Base-by-base conservation (phyloP, 1,140 invertebrate genomes). In the Danaus plexippus region DNA sequence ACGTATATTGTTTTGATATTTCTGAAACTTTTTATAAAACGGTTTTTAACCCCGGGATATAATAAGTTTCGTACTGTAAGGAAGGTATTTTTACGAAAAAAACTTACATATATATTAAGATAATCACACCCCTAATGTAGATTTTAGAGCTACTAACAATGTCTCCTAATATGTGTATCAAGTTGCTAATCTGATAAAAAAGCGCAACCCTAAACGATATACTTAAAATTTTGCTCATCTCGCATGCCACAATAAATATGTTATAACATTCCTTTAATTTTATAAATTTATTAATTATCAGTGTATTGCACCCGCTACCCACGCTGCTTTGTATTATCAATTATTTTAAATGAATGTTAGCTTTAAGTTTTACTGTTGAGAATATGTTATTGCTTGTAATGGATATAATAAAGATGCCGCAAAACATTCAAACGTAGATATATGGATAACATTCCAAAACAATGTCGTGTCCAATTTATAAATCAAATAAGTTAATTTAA, bases 101-200 rank as follows among this genome's bases (percentile, higher is more conserved):
- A 49, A 63, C 45, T 61, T 54, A 15, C 50, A 58, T 47, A 45
- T 56, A 61, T 54, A 46, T 32, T 43, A 42, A 22, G 40, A 55
- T 55, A 46, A 44, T 22, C 22, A 47, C 42, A 32, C 13, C 52
- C 22, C 12, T 41, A 52, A 51, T 15, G 41, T 62, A 62, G 43
- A 46, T 49, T 52, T 52, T 71, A 80, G 70, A 55, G 79, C 79
- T 60, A 72, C 54, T 82, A 79, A 82, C 65, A 67, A 63, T 72
- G 59, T 77, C 77, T 73, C 61, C 67, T 77, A 79, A 82, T 57
- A 48, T 63, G 11, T 52, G 55, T 69, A 66, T 67, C 65, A 58
- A 66, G 12, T 60, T 32, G 22, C 22, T 32, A 32, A 32, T 3
- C 22, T 32, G 22, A 32, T 32, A 32, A 32, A 32, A 32, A 48